Evolutionary conservation across 2,797 vertebrate genomes (phyloP).

Genomic region (Gymnothorax javanicus): DNA sequence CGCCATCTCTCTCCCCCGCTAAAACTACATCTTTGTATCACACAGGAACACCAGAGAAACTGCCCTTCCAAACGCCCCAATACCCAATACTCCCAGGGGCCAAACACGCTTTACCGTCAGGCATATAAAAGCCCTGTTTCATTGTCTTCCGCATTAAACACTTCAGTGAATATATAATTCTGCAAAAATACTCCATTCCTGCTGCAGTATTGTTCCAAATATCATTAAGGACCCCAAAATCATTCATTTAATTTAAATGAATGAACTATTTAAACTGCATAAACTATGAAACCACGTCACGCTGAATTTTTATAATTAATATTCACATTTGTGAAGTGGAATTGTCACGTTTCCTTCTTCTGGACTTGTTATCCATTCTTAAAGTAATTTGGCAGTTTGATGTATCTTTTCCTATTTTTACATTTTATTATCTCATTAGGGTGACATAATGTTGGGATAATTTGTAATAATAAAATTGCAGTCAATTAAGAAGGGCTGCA

Average conservation of each 20-base stretch:
- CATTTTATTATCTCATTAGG: neutral
- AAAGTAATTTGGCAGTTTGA: neutral
- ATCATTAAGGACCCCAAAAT: slow-evolving; percentile 17
- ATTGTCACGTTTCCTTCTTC: neutral
- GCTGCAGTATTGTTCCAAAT: slow-evolving; percentile 29
- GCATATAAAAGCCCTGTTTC: neutral
- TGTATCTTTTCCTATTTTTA: neutral
- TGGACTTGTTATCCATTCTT: neutral
- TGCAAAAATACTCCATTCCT: slow-evolving; percentile 33
- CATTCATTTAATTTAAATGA: slow-evolving; percentile 2
- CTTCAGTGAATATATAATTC: slow-evolving; percentile 41
- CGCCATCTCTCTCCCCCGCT: slow-evolving; percentile 26
- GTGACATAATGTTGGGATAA: neutral
- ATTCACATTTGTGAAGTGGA: neutral
- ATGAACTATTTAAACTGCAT: neutral
- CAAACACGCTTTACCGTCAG: neutral
- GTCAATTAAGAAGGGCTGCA: neutral
- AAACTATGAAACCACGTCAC: neutral
- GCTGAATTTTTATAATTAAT: neutral
- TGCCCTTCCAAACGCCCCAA: neutral
- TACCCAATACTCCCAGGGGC: neutral
- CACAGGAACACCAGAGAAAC: slow-evolving; percentile 31
- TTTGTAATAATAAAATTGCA: neutral
- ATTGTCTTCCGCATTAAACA: neutral
- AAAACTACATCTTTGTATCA: slow-evolving; percentile 49